Base-by-base conservation (phyloP, 1,140 invertebrate species). In the Cydia pomonella region DNA sequence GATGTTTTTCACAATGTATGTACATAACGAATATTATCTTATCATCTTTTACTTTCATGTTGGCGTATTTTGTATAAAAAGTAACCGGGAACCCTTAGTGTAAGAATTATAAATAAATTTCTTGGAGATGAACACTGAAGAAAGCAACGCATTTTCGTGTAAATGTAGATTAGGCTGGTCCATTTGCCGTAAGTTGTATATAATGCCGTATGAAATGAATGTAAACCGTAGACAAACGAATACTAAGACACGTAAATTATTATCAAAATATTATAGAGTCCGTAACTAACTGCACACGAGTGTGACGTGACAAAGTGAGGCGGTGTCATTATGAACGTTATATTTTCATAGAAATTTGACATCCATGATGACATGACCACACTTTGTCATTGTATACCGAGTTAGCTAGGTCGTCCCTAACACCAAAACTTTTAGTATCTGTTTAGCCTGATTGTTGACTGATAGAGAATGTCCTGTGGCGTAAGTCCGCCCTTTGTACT, bases 21-120 rank as follows among this genome's bases (percentile, higher is more conserved):
- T 75, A 75, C 75, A 75, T 75, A 75, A 75, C 63, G 74, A 47
- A 74, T 62, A 74, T 62, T 74, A 66, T 71, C 47, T 75, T 75
- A 69, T 69, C 64, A 23, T 47, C 64, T 3, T 75, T 41, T 71
- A 47, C 59, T 71, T 75, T 64, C 62, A 75, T 75, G 74, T 75
- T 75, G 47, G 12, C 41, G 29, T 69, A 69, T 69, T 69, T 69
- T 69, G 64, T 69, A 38, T 69, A 27, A 23, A 33, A 69, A 38
- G 64, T 69, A 69, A 69, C 23, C 6, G 4, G 9, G n/a, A 33
- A 12, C n/a, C 29, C 16, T 33, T 69, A 69, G 64, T 16, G 23
- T 33, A 64, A 69, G 64, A 69, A 69, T 33, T 69, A 69, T 69
- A 33, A n/a, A 69, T 69, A 33, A 33, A 59, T 23, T 59, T 59